Evolutionary conservation across 2,113 vertebrate species (phyloP), one percentile per base, ranked within the genome.

Genomic region (Toxotes jaculatrix): DNA sequence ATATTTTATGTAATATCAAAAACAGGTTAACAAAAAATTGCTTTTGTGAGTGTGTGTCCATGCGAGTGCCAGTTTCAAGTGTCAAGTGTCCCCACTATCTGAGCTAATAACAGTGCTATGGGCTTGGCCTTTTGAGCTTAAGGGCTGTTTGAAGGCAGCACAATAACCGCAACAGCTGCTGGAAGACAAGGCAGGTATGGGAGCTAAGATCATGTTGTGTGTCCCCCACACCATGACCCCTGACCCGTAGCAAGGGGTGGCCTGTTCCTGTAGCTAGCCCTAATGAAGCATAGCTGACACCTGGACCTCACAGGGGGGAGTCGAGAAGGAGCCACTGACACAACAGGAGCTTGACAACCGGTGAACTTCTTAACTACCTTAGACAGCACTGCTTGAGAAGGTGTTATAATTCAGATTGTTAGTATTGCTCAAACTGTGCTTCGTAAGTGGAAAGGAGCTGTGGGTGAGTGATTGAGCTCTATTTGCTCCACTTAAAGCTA

Each of bases 121-220:
- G 12, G 60, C 27, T 23, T 34, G 59, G 55, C 64, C 85, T 57
- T 77, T 75, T 79, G 77, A 88, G 61, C 72, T 64, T 34, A 67
- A n/a, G 14, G 74, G 32, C 57, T 47, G 38, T 79, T 62, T 62
- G 40, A 82, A 67, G 67, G 79, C 69, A 79, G 47, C 64, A 38
- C 77, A 82, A 82, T 61, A 84, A 88, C 42, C 62, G 63, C 82
- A 82, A 45, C 88, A 92, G 86, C 85, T 90, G 90, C 55, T 55
- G 34, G 34, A 23, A 57, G 47, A 73, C 32, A 16, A 40, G 47
- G 38, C 74, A 77, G 79, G 85, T 83, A 68, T 79, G 10, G 51
- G 12, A 68, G 38, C 55, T 12, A 38, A 67, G 40, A 66, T 32
- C 10, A 1, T 5, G 27, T 62, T 63, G 5, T 55, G 60, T 36